Evolutionary conservation across 2,113 vertebrate species (phyloP), one percentile per base, ranked within the genome.

Genomic region (Cottus gobio): DNA sequence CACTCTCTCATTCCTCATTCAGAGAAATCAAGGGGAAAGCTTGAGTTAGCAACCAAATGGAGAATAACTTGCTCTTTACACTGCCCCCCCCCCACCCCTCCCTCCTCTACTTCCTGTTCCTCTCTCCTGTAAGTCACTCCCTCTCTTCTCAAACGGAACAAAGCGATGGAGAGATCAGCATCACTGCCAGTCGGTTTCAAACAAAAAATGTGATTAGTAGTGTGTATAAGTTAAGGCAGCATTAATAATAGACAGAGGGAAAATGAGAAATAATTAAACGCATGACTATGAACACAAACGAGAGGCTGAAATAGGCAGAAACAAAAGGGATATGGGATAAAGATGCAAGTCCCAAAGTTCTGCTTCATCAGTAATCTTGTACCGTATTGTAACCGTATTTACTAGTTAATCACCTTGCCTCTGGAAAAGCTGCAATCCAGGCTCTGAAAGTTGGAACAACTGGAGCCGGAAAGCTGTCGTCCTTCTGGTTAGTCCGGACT

Each of bases 351-450:
- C 20, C 46, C 7, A 12, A 22, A 42, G 11, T 68, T 62, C 37
- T 68, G 54, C 68, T 54, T 60, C n/a, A 39, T 68, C 67, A 44
- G 52, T 66, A 66, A 83, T 71, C 66, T 31, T 82, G 50, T 60
- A 66, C n/a, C n/a, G n/a, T n/a, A n/a, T n/a, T n/a, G n/a, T n/a
- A 65, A 58, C 7, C 34, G 4, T 34, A 42, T 82, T 57, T 48
- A 64, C 65, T 28, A 24, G 70, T 30, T 60, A 66, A 80, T 61
- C 62, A 31, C 15, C 0, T 50, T 74, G 24, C 39, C 37, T 50
- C 54, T 71, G 65, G 37, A 64, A 57, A 82, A 82, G 66, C 73
- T 76, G 66, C 24, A 50, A 50, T 58, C 39, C 46, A 37, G n/a
- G 50, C 60, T 39, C 16, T 20, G 15, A 65, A 60, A 71, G 72